These are phyloP conservation scores for Heliconius hermathena DNA, from an alignment of 1,140 invertebrate species.

Conservation along the genomic window DNA sequence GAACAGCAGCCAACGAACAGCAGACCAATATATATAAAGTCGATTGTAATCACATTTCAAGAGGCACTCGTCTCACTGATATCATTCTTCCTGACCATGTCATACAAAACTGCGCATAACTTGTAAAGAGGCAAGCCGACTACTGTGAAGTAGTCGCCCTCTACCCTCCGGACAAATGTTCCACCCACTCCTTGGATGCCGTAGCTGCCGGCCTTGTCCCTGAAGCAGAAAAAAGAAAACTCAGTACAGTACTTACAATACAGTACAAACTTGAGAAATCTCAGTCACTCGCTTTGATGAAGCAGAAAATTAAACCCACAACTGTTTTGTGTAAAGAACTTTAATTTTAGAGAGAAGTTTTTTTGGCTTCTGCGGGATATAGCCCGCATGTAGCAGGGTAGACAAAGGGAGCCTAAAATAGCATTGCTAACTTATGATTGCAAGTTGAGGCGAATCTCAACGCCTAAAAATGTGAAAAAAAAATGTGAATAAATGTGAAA, in stretches of 20 bases:
- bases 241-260: too few species aligned
- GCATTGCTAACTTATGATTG: neutral
- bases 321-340: neutral
- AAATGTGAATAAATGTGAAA: too few species aligned
- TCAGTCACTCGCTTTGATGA: too few species aligned
- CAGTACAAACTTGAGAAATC: too few species aligned
- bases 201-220: slow-evolving; percentile 97
- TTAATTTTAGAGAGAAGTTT: neutral
- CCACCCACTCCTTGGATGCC: slow-evolving; percentile 95
- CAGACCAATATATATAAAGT: too few species aligned
- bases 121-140: slow-evolving; percentile 95
- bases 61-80: neutral
- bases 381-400: too few species aligned
- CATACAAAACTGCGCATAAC: slow-evolving; percentile 87
- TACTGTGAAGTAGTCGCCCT: slow-evolving; percentile 96
- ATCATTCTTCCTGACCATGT: slow-evolving; percentile 73
- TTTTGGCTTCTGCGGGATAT: neutral
- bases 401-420: too few species aligned
- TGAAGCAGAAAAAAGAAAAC: slow-evolving; percentile 70
- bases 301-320: too few species aligned
- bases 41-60: neutral
- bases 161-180: slow-evolving; percentile 91
- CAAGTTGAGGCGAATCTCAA: neutral
- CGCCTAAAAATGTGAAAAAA: too few species aligned
- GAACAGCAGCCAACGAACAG: too few species aligned